Evolutionary conservation across 2,888 invertebrate genomes (phyloP), one percentile per base, ranked within the genome.

Genomic region (Agrilus mali): DNA sequence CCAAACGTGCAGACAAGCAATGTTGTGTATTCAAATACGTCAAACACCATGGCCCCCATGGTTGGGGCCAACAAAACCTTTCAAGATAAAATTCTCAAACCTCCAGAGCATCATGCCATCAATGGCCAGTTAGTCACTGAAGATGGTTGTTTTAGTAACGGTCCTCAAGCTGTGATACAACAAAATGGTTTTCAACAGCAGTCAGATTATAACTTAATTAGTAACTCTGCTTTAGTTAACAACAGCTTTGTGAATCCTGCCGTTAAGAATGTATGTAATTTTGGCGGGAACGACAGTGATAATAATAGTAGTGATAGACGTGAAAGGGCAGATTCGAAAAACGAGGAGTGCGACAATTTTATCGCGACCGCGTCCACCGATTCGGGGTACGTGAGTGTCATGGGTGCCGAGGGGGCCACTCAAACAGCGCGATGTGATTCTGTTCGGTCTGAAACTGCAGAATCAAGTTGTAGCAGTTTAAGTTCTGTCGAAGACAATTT

Each of bases 391-490:
- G 58, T 60, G 52, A 60, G 61, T 46, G 64, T 66, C 48, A 57
- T 65, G 58, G 63, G 62, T 51, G 61, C 62, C 41, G 66, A 65
- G 45, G 57, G 58, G 46, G 55, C 61, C 47, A 46, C 53, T 43
- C 45, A 52, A 50, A 57, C 60, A 61, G 58, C 62, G 41, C 66
- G 74, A 41, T 73, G 75, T 59, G 75, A 75, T 57, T 75, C 75
- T 43, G 74, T 71, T 43, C 68, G 74, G 35, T 74, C 75, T 34
- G 77, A 76, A 55, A 68, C 75, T 44, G 74, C 73, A 35, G 75
- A 75, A 56, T 75, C 75, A 34, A 74, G 73, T 51, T 75, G 68
- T 53, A 67, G 67, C 54, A 73, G 72, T 55, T 58, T 73, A 47
- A 72, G 72, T 55, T 73, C 72, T 41, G 64, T 59, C 27, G 65